Percentiles rank a stretch among this genome's conserved stretches.
Evolutionary conservation across 2,888 invertebrate species (phyloP).

Genomic region (Hydriomena furcata): DNA sequence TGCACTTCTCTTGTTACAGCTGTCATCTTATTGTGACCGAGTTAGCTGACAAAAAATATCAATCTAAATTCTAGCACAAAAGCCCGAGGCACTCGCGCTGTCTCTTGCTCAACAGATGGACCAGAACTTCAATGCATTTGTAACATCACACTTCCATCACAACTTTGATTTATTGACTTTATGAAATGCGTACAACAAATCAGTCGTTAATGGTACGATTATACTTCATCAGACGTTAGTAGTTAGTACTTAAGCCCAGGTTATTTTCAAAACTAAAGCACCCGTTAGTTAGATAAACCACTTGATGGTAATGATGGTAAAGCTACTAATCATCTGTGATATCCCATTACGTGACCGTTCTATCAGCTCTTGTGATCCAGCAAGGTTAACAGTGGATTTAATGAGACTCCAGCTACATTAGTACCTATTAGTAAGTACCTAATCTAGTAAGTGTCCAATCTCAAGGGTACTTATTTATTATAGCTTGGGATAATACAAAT

Average conservation of each 20-base stretch:
- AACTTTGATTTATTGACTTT: slow-evolving; percentile 23
- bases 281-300: not conserved
- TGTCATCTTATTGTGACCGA: slow-evolving; percentile 81
- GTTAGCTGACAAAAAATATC: slow-evolving; percentile 82
- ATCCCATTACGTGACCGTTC: not conserved
- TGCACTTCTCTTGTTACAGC: slow-evolving; percentile 80
- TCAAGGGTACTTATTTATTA: too few species aligned
- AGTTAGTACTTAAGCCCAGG: too few species aligned
- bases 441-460: too few species aligned
- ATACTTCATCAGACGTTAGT: not conserved
- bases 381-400: too few species aligned
- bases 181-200: slow-evolving; percentile 15
- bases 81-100: slow-evolving; percentile 72
- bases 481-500: too few species aligned
- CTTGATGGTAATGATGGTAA: too few species aligned
- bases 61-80: slow-evolving; percentile 83
- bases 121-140: slow-evolving; percentile 27
- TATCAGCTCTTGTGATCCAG: too few species aligned
- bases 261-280: slow-evolving; percentile 1
- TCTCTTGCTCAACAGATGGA: slow-evolving; percentile 60
- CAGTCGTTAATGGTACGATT: slow-evolving; percentile 3
- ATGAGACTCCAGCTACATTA: too few species aligned
- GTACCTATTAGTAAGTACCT: too few species aligned
- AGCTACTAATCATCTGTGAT: not conserved
- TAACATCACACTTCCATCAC: slow-evolving; percentile 29